These are phyloP conservation scores for Epinotia brunnichana DNA, from an alignment of 2,888 invertebrate genomes.

Conservation along the genomic window DNA sequence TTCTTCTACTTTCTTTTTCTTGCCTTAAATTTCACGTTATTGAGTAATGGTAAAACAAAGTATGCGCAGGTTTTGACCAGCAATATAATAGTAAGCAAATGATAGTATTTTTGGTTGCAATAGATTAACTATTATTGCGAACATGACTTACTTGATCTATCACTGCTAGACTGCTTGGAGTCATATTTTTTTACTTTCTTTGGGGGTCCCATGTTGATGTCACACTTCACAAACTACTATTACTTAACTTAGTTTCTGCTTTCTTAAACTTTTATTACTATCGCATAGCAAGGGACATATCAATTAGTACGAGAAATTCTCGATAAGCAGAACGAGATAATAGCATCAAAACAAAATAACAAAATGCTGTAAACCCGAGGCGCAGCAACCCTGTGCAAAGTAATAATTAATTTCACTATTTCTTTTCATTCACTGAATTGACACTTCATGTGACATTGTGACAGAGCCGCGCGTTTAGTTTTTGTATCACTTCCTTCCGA, in stretches of 20 bases:
- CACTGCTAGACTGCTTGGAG: constrained; percentile 68
- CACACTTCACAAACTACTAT: constrained; percentile 14
- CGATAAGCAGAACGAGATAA: neutral
- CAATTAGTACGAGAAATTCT: neutral
- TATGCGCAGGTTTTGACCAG: neutral
- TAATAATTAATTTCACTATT: no score
- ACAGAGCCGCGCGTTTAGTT: neutral
- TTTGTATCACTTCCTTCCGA: neutral
- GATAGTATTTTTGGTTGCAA: neutral
- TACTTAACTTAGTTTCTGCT: neutral
- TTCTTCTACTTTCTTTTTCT: constrained; percentile 85
- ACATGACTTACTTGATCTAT: constrained; percentile 71
- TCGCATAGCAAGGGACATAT: neutral
- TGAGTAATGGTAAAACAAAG: neutral
- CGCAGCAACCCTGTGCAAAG: neutral
- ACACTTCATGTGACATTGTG: neutral
- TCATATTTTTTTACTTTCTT: constrained; percentile 80
- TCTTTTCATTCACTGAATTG: neutral
- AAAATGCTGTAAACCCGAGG: neutral
- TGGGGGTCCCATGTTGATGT: constrained; percentile 73
- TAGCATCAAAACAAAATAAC: neutral
- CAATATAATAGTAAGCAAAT: constrained; percentile 3
- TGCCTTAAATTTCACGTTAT: constrained; percentile 64
- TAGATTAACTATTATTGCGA: neutral
- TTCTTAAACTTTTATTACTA: no score